Conservation (phyloP, 2,797 vertebrate genomes). For the Darevskia nairensis region DNA sequence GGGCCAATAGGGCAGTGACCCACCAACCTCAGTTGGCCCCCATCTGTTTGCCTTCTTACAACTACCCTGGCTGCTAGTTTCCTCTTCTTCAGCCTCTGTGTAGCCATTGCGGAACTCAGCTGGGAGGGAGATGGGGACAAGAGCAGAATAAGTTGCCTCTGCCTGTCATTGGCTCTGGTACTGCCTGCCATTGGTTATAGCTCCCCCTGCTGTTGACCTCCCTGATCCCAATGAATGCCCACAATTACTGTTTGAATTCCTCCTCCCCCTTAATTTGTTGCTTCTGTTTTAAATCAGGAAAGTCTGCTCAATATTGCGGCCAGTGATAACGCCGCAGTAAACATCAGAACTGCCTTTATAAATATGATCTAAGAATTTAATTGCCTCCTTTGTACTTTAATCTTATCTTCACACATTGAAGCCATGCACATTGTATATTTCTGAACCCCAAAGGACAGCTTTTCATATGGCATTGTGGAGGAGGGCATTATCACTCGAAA, state of each 20-base stretch:
- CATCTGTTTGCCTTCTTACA: no score
- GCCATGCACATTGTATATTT: constrained; percentile 54
- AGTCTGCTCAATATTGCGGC: constrained; percentile 56
- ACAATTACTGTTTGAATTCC: constrained; percentile 21
- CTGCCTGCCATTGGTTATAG: no score
- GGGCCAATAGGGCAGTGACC: no score
- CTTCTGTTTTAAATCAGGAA: constrained; percentile 63
- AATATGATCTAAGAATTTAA: constrained; percentile 73
- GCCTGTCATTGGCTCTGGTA: no score
- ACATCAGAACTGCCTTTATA: constrained; percentile 71
- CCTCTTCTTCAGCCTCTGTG: not conserved
- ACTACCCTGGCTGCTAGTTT: no score
- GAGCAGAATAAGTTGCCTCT: no score
- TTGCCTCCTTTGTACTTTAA: constrained; percentile 72
- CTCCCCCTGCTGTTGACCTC: no score
- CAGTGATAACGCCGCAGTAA: constrained; percentile 71
- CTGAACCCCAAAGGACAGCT: constrained; percentile 70
- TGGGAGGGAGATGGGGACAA: no score
- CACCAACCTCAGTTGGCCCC: no score
- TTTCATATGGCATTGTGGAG: constrained; percentile 52
- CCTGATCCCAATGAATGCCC: no score
- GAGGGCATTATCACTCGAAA: constrained; percentile 71
- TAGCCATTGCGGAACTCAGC: no score
- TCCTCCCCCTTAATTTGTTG: constrained; percentile 53
- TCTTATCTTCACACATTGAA: constrained; percentile 74